phyloP scores from a whole-genome alignment of 2,888 invertebrate species.

The Drosophila ezoana region DNA sequence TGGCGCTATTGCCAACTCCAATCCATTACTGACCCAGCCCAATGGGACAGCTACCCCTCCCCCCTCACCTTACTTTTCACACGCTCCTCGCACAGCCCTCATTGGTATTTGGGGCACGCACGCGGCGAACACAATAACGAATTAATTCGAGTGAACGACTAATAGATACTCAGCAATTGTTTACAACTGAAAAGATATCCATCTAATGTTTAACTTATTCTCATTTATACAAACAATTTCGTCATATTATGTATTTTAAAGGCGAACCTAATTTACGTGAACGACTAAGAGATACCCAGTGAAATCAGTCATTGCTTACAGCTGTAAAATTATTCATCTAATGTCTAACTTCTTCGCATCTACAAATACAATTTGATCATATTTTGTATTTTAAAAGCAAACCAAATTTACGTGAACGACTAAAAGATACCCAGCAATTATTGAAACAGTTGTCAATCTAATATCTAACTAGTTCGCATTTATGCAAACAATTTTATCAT shows the following conservation, averaged over 20 bases:
- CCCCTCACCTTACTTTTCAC: slow-evolving; percentile 6
- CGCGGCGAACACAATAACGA: slow-evolving; percentile 19
- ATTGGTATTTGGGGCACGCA: slow-evolving; percentile 68
- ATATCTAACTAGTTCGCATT: too few species aligned
- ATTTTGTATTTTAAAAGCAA: too few species aligned
- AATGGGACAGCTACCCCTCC: slow-evolving; percentile 1
- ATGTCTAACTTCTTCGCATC: too few species aligned
- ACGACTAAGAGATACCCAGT: too few species aligned
- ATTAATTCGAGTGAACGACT: slow-evolving; percentile 6
- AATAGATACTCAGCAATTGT: slow-evolving; percentile 9
- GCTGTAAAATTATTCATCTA: too few species aligned
- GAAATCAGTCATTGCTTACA: too few species aligned
- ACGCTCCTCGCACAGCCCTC: not conserved
- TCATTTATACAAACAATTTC: not conserved
- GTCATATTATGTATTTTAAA: not conserved
- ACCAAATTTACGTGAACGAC: too few species aligned
- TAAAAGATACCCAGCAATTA: slow-evolving; percentile 10
- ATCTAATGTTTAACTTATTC: too few species aligned
- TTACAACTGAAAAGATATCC: too few species aligned
- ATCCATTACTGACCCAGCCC: slow-evolving; percentile 54
- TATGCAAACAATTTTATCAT: not conserved
- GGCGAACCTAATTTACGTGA: not conserved
- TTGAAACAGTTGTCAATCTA: too few species aligned
- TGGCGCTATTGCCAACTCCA: slow-evolving; percentile 3
- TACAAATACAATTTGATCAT: too few species aligned